Conservation (phyloP, 2,113 vertebrate species). For the Capreolus pygargus region DNA sequence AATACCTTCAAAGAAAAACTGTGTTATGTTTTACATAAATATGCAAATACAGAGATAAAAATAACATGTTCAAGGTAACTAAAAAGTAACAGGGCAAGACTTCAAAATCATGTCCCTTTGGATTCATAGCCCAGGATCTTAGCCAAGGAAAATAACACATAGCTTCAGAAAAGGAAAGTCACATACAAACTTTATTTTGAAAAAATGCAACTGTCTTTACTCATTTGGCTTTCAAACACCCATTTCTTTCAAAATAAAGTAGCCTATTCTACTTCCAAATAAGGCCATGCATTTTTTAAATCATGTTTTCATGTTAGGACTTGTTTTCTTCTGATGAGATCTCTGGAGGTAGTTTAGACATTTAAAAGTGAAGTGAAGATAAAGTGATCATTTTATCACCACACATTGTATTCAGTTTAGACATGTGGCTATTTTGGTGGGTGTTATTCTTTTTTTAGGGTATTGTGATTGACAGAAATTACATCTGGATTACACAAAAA, state of each 20-base stretch:
- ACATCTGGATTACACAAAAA: constrained; percentile 64
- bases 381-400: constrained; percentile 68
- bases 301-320: constrained; percentile 78
- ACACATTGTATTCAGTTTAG: constrained; percentile 73
- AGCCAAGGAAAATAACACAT: background rate
- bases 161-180: background rate
- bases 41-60: background rate
- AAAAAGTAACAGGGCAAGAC: background rate
- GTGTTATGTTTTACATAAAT: background rate
- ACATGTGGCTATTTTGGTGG: background rate
- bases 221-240: constrained; percentile 59
- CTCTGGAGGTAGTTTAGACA: constrained; percentile 77
- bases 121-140: background rate
- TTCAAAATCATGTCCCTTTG: background rate
- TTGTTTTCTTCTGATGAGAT: constrained; percentile 76
- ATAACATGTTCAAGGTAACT: background rate
- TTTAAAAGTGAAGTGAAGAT: constrained; percentile 76
- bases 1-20: background rate
- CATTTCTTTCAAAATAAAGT: constrained; percentile 69
- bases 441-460: constrained; percentile 54
- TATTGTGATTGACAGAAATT: constrained; percentile 76
- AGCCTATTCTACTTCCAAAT: constrained; percentile 33
- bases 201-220: background rate
- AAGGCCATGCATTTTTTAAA: constrained; percentile 57
- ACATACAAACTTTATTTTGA: background rate